Evolutionary conservation across 1,140 invertebrate genomes (phyloP).

Genomic region (Lasaia peninsularis): DNA sequence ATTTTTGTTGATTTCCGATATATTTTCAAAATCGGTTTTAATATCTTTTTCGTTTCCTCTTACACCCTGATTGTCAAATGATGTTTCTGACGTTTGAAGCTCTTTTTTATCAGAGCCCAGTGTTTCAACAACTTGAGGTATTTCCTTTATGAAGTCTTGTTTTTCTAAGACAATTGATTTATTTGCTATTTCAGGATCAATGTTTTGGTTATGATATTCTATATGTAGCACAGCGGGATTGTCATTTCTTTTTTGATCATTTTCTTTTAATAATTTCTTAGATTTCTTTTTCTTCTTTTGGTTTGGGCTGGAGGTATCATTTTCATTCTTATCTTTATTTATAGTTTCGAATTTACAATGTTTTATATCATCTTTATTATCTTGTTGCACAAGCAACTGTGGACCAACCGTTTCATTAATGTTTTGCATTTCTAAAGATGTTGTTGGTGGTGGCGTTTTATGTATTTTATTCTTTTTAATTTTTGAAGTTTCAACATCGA

Average conservation of each 20-base stretch:
- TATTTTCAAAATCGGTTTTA: too few relatives aligned
- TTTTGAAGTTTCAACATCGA: neutral
- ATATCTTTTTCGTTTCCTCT: too few relatives aligned
- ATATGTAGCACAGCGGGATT: neutral
- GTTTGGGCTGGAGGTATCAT: neutral
- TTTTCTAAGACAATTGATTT: constrained; percentile 6
- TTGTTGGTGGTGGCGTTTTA: neutral
- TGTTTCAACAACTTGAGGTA: constrained; percentile 59
- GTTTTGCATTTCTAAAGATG: neutral
- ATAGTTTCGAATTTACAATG: neutral
- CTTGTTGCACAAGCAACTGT: neutral
- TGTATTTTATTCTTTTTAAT: constrained; percentile 23
- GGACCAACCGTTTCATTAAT: neutral
- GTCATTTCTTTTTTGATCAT: constrained; percentile 9
- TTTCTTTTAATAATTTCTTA: constrained; percentile 25
- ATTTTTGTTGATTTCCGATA: too few relatives aligned
- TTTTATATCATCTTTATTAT: neutral
- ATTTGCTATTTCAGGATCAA: neutral
- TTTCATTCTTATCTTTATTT: neutral
- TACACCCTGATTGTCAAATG: too few relatives aligned
- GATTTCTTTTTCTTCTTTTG: constrained; percentile 28
- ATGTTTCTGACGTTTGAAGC: too few relatives aligned
- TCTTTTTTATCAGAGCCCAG: constrained; percentile 80
- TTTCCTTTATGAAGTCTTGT: constrained; percentile 5
- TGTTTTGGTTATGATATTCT: neutral